Base-by-base conservation (phyloP, 2,888 invertebrate species). In the Brenthis ino region DNA sequence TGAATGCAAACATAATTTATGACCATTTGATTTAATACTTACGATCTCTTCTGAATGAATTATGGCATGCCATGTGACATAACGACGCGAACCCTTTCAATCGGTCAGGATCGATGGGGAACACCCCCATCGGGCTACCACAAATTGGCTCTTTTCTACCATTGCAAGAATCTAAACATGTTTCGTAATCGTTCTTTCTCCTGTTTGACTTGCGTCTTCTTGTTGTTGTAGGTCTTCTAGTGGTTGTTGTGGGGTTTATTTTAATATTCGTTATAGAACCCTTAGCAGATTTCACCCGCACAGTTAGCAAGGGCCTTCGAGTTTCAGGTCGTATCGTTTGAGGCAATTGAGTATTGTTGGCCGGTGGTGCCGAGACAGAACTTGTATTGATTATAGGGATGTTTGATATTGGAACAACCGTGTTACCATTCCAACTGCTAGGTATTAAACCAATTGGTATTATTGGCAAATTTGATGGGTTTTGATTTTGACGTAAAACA, bases 41-140 rank as follows among this genome's bases (percentile, higher is more conserved):
- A 92, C 92, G 79, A 65, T 84, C 82, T 75, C 82, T 87, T 77
- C 81, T 88, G 75, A 87, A 93, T 37, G 89, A 88, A 76, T 93
- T 93, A 72, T 89, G 87, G 76, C 93, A 93, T 13, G 91, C 90
- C 88, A 93, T 87, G 71, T 93, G 91, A 67, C 93, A 93, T 56
- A 91, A 79, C 0, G 92, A 90, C 11, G 91, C 87, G 77, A 93
- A 93, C 54, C 91, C 92, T 74, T 86, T 91, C 64, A 93, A 77
- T 6, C 79, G 81, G n/a, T 89, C 81, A 0, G 89, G 82, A 70
- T 91, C 82, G 71, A 91, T 79, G 6, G 83, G 82, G 12, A 75
- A 69, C 3, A 82, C 77, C 0, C 87, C 83, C 43, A 84, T 72
- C 3, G 92, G 92, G 2, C 83, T 82, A 37, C 87, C 86, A 70